Conservation (phyloP, 2,797 vertebrate species). For the Ptychobarbus kaznakovi region DNA sequence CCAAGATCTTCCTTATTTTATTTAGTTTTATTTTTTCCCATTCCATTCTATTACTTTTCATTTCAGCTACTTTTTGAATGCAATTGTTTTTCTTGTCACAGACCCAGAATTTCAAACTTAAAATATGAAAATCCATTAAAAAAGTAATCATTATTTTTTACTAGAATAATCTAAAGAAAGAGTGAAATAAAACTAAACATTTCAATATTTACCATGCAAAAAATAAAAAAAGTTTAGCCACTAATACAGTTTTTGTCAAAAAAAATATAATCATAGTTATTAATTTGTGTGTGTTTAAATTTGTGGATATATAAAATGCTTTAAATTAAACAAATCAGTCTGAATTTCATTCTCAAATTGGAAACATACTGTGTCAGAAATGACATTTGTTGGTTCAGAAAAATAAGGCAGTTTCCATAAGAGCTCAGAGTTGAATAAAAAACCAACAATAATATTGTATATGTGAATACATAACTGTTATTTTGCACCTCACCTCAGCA, state of each 20-base stretch:
- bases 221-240: no score
- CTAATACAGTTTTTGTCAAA: neutral
- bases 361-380: neutral
- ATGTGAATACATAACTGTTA: neutral
- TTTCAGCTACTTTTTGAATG: neutral
- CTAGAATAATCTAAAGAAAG: neutral
- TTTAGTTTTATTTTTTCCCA: neutral
- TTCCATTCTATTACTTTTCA: neutral
- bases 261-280: neutral
- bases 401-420: neutral
- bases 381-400: neutral
- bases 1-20: neutral
- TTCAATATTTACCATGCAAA: neutral
- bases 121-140: neutral
- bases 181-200: neutral
- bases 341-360: neutral
- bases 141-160: neutral
- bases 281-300: neutral
- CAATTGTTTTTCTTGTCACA: neutral
- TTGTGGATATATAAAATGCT: neutral
- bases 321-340: neutral
- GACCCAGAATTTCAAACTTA: neutral
- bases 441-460: neutral
- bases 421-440: neutral
- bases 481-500: constrained; percentile 72